These are phyloP conservation scores for Tetragnatha versicolor DNA, from an alignment of 1,140 invertebrate genomes.

Conservation along the genomic window DNA sequence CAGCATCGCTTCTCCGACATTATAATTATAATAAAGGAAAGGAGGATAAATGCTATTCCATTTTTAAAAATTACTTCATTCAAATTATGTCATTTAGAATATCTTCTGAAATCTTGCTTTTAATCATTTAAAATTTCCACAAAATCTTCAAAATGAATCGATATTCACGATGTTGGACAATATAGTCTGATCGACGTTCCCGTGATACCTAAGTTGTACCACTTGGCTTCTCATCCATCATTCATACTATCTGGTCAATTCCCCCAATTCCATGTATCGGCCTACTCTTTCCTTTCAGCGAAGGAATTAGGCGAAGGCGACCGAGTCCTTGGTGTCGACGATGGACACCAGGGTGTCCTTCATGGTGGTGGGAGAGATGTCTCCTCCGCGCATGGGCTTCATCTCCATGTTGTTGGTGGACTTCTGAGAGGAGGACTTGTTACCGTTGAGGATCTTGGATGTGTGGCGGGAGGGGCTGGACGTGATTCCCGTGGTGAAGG, in stretches of 20 bases:
- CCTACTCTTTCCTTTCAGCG: constrained; percentile 10
- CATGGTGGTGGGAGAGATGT: background rate
- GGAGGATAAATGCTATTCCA: too few species aligned
- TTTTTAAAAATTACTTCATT: too few species aligned
- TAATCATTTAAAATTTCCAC: background rate
- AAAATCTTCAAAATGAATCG: background rate
- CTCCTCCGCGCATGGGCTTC: background rate
- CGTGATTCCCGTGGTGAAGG: constrained; percentile 34
- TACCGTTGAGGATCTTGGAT: constrained; percentile 25
- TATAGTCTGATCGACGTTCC: background rate
- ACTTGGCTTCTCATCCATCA: too few species aligned
- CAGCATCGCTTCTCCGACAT: too few species aligned
- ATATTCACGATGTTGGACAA: background rate
- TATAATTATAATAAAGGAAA: too few species aligned
- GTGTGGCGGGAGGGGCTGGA: constrained; percentile 27
- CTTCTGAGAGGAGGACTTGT: constrained; percentile 10
- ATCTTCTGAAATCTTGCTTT: background rate
- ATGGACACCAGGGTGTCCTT: constrained; percentile 18
- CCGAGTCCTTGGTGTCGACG: too few species aligned
- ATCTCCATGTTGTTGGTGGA: constrained; percentile 13
- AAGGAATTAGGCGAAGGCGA: too few species aligned
- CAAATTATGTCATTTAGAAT: background rate
- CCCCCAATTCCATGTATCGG: background rate
- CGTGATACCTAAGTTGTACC: background rate
- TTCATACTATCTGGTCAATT: background rate